Conservation (phyloP, 2,888 invertebrate species). For the Phortica magna region DNA sequence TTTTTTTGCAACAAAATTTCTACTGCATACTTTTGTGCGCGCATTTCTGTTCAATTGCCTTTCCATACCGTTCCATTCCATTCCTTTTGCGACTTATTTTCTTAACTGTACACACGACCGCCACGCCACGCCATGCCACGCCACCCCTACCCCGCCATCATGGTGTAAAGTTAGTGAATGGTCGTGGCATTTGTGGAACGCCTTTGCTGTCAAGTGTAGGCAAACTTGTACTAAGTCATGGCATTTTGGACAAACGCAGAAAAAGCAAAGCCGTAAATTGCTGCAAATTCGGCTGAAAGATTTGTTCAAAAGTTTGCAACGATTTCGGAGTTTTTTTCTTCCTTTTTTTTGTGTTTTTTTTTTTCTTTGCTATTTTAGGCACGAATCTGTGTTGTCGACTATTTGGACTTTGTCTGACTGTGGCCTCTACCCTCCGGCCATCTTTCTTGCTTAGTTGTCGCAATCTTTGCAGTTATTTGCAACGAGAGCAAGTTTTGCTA, state of each 20-base stretch:
- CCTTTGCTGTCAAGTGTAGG: background rate
- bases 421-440: too few species aligned
- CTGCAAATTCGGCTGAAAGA: constrained; percentile 51
- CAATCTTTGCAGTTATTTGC: too few species aligned
- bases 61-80: too few species aligned
- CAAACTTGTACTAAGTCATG: background rate
- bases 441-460: too few species aligned
- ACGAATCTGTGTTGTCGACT: too few species aligned
- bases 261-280: constrained; percentile 63
- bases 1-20: constrained; percentile 1
- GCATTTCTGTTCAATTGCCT: background rate
- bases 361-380: too few species aligned
- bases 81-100: background rate
- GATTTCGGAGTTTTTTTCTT: constrained; percentile 30
- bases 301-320: constrained; percentile 55
- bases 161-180: too few species aligned
- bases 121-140: background rate
- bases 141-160: background rate
- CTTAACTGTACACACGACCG: background rate
- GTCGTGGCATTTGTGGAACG: background rate
- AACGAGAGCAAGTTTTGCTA: too few species aligned
- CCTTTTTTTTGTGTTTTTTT: too few species aligned
- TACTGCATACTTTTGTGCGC: background rate
- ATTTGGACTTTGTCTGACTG: too few species aligned
- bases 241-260: background rate